These are phyloP conservation scores for Aselliscus stoliczkanus DNA, from an alignment of 2,797 vertebrate species.

Conservation along the genomic window DNA sequence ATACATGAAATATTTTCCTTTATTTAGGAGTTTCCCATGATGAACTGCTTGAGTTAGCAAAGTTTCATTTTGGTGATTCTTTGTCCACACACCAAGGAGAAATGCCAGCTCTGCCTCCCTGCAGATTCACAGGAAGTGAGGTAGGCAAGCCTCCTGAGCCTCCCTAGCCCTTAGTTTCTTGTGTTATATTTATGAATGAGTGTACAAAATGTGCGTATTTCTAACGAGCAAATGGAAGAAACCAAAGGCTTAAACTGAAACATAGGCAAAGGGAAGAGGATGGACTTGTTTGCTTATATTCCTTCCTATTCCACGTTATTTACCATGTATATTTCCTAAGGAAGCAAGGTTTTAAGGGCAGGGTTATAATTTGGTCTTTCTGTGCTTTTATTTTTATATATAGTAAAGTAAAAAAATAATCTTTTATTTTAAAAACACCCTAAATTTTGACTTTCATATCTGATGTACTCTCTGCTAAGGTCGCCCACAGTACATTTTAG, in stretches of 20 bases:
- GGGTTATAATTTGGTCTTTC: neutral
- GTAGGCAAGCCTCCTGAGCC: conserved; percentile 78
- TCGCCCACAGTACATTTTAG: neutral
- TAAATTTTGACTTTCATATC: neutral
- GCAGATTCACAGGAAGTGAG: conserved; percentile 96
- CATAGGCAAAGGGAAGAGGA: neutral
- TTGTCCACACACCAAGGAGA: conserved; percentile 86
- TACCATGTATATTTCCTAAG: neutral
- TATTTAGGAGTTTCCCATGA: conserved; percentile 90
- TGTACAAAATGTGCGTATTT: neutral
- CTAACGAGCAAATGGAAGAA: neutral
- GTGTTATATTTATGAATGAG: neutral
- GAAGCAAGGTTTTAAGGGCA: conserved; percentile 2
- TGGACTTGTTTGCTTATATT: neutral
- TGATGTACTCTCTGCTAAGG: neutral
- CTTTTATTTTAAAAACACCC: neutral
- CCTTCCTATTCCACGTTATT: neutral
- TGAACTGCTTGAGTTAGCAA: conserved; percentile 92
- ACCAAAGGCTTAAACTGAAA: neutral
- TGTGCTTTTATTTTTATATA: conserved; percentile 3
- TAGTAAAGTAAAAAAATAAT: neutral
- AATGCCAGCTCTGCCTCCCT: conserved; percentile 87
- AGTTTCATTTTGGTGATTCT: conserved; percentile 94
- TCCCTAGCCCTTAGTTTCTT: neutral
- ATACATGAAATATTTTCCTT: conserved; percentile 35